A percentile compares a stretch with the other conserved stretches of the same genome.
Conservation (phyloP, 1,140 invertebrate genomes). For the Hypothenemus hampei region DNA sequence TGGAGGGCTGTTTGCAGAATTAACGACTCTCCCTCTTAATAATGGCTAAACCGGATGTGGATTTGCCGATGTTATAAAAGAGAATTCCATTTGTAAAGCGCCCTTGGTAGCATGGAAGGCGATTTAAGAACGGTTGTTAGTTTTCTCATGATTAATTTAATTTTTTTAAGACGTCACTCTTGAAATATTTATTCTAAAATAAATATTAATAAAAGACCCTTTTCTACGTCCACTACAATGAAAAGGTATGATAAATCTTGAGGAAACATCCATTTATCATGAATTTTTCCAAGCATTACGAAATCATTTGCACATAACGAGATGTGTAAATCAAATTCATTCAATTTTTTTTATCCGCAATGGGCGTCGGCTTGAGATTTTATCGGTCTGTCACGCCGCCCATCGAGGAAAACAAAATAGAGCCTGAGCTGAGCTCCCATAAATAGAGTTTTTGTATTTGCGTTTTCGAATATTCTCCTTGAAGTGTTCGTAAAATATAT, state of each 20-base stretch:
- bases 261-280: no score
- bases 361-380: constrained; percentile 1
- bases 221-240: background rate
- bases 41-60: constrained; percentile 19
- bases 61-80: constrained; percentile 16
- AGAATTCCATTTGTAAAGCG: constrained; percentile 18
- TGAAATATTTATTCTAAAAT: background rate
- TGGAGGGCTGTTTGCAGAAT: constrained; percentile 28
- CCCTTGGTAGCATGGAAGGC: background rate
- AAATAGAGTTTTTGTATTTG: no score
- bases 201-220: background rate
- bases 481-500: constrained; percentile 6
- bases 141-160: no score
- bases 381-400: constrained; percentile 10
- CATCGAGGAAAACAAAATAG: constrained; percentile 8
- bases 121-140: constrained; percentile 4
- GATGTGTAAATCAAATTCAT: background rate
- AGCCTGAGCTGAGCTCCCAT: background rate
- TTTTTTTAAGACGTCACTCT: background rate
- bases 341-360: background rate
- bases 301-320: background rate
- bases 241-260: no score
- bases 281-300: background rate
- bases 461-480: no score
- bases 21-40: constrained; percentile 23